Evolutionary conservation across 2,113 vertebrate genomes (phyloP).

Genomic region (cattle (Bos taurus)): ARS-UCD2.0 NC_037335.1:28801001-28801500

Average conservation of each 20-base stretch:
- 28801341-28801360: conserved; percentile 9
- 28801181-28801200: background rate
- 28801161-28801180: background rate
- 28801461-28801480: background rate
- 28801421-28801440: background rate
- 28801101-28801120: background rate
- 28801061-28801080: background rate
- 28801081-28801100: background rate
- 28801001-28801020: background rate
- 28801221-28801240: background rate
- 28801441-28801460: background rate
- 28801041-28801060: background rate
- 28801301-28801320: background rate
- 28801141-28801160: background rate
- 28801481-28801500: background rate
- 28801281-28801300: background rate
- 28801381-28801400: background rate
- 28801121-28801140: background rate
- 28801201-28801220: background rate
- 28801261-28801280: background rate
- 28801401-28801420: background rate
- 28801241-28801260: background rate
- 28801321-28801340: background rate
- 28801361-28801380: background rate
- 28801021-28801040: background rate